Base-by-base conservation (phyloP, 2,888 invertebrate genomes). In the Germaria angustata region DNA sequence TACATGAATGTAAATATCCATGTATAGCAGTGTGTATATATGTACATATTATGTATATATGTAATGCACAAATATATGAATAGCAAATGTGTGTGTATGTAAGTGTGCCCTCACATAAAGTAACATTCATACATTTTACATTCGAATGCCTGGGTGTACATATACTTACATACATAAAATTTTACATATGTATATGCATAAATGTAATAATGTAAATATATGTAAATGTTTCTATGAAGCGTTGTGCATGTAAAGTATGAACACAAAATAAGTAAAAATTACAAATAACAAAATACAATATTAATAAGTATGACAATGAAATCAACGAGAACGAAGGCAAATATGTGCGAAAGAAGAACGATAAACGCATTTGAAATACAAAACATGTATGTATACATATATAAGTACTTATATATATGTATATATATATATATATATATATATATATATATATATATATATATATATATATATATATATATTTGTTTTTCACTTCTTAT, bases 281-380 rank as follows among this genome's bases (percentile, higher is more conserved):
- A 75, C 44, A 34, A 41, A 55, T 20, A 20, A 36, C 34, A 13
- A 39, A 39, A 39, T 2, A 39, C 11, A 28, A 28, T 28, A 4
- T n/a, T n/a, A 68, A 65, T 59, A 73, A 66, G 20, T 65, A 71
- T 73, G 73, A 80, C 79, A 80, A 80, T 80, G 79, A 80, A 80
- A 73, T 80, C 57, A 66, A 80, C 72, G 79, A 79, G 79, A 79
- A 79, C 24, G 79, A 65, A 49, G 72, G 79, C 32, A 66, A 79
- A 79, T 66, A 72, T 73, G 59, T 72, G 59, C 51, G 59, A 73
- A 49, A 66, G 34, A 66, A 66, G 41, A 73, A 66, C 41, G 66
- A 66, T 51, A 44, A 59, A 34, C 34, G 1, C 32, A 28, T 28
- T 28, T 28, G 6, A 28, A 28, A 6, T 5, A 28, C 6, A 28